Percentiles rank a stretch among this genome's conserved stretches.
Evolutionary conservation across 2,888 invertebrate species (phyloP).

Genomic region (Lithophane ornitopus): DNA sequence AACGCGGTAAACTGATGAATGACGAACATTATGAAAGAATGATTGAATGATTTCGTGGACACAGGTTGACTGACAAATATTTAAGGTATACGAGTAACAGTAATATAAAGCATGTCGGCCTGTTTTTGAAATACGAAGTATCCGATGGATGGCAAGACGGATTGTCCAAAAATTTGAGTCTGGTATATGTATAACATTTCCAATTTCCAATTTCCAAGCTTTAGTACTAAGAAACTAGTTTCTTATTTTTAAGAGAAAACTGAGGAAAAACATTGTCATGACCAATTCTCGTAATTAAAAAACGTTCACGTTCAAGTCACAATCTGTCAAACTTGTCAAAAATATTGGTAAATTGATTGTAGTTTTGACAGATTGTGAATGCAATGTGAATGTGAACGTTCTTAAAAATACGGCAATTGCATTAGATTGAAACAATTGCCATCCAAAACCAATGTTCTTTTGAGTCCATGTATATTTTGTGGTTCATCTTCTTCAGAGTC

Average conservation of each 20-base stretch:
- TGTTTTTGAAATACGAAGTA: not conserved
- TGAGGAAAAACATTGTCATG: not conserved
- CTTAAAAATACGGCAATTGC: too few relatives aligned
- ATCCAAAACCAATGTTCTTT: not conserved
- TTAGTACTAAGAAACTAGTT: not conserved
- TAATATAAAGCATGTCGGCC: not conserved
- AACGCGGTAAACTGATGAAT: conserved; percentile 73
- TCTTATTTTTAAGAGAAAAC: not conserved
- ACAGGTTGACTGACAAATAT: conserved; percentile 40
- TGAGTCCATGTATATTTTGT: too few relatives aligned
- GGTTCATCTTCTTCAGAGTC: not conserved
- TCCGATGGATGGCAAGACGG: not conserved
- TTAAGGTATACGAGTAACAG: conserved; percentile 15
- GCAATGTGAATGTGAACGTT: too few relatives aligned
- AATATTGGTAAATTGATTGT: too few relatives aligned
- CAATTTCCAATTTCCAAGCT: not conserved
- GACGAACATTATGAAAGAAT: conserved; percentile 69
- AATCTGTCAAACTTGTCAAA: too few relatives aligned
- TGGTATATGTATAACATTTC: not conserved
- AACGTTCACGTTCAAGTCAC: too few relatives aligned
- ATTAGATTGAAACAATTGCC: not conserved
- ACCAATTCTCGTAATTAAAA: too few relatives aligned
- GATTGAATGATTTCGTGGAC: conserved; percentile 60
- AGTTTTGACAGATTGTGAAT: too few relatives aligned
- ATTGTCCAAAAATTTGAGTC: not conserved